These are phyloP conservation scores for Salarias fasciatus DNA, from an alignment of 2,797 vertebrate species.

Conservation along the genomic window DNA sequence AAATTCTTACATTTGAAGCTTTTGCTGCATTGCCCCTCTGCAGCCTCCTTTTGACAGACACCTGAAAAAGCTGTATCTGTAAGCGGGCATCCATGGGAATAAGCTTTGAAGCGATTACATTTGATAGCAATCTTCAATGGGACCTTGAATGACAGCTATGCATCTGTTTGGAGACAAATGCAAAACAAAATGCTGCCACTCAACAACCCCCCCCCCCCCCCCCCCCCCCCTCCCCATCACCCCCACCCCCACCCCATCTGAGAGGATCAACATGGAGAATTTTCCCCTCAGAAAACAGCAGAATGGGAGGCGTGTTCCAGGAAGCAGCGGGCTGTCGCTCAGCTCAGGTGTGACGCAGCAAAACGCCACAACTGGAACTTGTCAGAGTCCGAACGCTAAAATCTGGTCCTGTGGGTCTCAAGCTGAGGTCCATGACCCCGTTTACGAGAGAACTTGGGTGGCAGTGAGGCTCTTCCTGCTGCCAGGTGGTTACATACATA, in stretches of 20 bases:
- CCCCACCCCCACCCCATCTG: constrained; percentile 63
- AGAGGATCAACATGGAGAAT: constrained; percentile 65
- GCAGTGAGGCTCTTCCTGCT: too few relatives aligned
- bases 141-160: constrained; percentile 85
- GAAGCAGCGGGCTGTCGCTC: constrained; percentile 33
- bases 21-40: constrained; percentile 69
- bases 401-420: too few relatives aligned
- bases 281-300: constrained; percentile 64
- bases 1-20: constrained; percentile 79
- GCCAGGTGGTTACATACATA: too few relatives aligned
- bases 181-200: constrained; percentile 86
- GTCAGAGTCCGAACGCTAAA: too few relatives aligned
- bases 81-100: constrained; percentile 82
- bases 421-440: too few relatives aligned
- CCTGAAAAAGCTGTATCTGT: constrained; percentile 83
- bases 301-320: background rate
- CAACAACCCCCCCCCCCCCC: constrained; percentile 67
- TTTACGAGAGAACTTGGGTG: too few relatives aligned
- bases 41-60: constrained; percentile 81
- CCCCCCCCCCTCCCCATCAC: constrained; percentile 59
- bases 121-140: constrained; percentile 85
- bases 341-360: constrained; percentile 39
- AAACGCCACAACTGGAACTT: too few relatives aligned
- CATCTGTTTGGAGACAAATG: constrained; percentile 84
- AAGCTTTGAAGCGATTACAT: constrained; percentile 84